These are phyloP conservation scores for Phylloscopus collybita DNA, from an alignment of 2,797 vertebrate genomes.

Conservation along the genomic window DNA sequence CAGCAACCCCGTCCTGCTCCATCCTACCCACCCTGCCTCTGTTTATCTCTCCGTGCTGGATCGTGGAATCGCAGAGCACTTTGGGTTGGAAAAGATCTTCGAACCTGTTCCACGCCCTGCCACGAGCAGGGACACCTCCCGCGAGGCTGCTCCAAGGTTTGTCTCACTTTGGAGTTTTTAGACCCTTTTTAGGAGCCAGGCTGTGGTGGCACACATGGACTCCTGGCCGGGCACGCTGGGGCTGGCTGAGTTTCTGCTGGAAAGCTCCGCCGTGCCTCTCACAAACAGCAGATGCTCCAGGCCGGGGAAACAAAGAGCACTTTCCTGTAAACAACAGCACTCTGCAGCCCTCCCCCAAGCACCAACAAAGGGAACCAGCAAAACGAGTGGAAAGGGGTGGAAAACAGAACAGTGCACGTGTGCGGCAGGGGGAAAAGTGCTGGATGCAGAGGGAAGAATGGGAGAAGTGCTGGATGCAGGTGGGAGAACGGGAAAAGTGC, in stretches of 20 bases:
- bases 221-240: background rate
- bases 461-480: background rate
- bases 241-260: constrained; percentile 21
- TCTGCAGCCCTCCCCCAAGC: constrained; percentile 2
- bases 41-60: background rate
- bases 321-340: constrained; percentile 66
- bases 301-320: constrained; percentile 44
- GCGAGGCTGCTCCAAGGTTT: background rate
- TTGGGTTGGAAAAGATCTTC: background rate
- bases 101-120: background rate
- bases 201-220: background rate
- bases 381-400: background rate
- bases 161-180: background rate
- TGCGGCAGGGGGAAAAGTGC: background rate
- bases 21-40: background rate
- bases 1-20: background rate
- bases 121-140: background rate
- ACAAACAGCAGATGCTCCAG: constrained; percentile 58
- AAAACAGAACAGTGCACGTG: background rate
- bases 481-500: background rate
- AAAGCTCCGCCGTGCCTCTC: background rate
- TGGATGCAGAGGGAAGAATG: background rate
- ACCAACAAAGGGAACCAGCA: background rate
- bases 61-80: background rate
- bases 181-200: background rate